phyloP scores from a whole-genome alignment of 2,113 vertebrate species.

The Emydocephalus ijimae region DNA sequence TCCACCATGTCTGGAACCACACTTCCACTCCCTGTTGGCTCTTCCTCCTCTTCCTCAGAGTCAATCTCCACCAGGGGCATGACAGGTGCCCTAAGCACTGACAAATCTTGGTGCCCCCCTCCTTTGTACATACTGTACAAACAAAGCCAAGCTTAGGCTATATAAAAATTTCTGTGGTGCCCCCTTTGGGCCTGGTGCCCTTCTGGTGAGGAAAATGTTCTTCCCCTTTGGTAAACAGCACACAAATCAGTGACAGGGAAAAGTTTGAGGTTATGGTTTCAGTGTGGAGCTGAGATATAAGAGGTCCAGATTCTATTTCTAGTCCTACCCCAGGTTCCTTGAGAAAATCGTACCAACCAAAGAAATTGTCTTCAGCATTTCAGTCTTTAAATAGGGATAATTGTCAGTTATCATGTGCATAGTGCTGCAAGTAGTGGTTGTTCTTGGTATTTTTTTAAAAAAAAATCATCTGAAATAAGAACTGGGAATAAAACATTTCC shows the following conservation, averaged over 20 bases:
- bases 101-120: no score
- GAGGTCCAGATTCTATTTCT: slow-evolving; percentile 54
- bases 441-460: neutral
- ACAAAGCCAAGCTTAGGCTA: no score
- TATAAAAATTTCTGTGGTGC: no score
- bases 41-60: no score
- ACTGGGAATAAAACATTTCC: neutral
- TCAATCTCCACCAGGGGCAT: no score
- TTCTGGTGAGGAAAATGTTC: neutral
- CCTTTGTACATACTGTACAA: no score
- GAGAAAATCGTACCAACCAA: neutral
- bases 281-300: slow-evolving; percentile 39
- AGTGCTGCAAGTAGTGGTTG: neutral
- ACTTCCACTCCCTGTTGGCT: no score
- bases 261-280: slow-evolving; percentile 37
- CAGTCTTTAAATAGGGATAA: slow-evolving; percentile 35
- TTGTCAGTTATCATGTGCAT: neutral
- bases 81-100: no score
- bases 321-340: slow-evolving; percentile 49
- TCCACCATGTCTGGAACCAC: no score
- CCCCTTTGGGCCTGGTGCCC: no score
- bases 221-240: slow-evolving; percentile 1
- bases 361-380: slow-evolving; percentile 24
- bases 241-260: neutral
- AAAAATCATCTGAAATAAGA: neutral